Evolutionary conservation across 2,888 invertebrate species (phyloP).

Genomic region (Andrena bicolor): DNA sequence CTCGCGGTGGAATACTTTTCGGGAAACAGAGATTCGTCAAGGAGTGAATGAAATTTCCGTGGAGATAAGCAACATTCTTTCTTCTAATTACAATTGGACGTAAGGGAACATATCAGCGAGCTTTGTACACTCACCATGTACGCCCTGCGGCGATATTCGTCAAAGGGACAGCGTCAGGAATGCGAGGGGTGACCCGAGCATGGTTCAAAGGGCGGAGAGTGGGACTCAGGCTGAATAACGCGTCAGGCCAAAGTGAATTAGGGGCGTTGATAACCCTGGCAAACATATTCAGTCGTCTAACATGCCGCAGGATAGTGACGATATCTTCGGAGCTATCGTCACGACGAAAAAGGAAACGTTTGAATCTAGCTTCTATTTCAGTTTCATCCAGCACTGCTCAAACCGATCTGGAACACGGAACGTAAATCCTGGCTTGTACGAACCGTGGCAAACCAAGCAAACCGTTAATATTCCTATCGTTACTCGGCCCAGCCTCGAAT

Average conservation of each 20-base stretch:
- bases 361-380: not conserved
- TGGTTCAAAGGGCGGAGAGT: not conserved
- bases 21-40: not conserved
- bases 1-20: not conserved
- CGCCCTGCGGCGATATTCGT: conserved; percentile 12
- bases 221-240: conserved; percentile 65
- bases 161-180: conserved; percentile 30
- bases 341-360: not conserved
- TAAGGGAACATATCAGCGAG: not conserved
- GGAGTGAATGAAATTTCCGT: not conserved
- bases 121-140: conserved; percentile 3
- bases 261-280: conserved; percentile 73
- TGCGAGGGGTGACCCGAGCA: not conserved
- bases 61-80: not conserved
- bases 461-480: no score
- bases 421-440: no score
- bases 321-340: conserved; percentile 23
- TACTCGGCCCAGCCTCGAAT: not conserved
- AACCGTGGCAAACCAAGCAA: no score
- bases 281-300: conserved; percentile 73
- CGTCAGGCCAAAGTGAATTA: conserved; percentile 76
- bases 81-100: conserved; percentile 8
- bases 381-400: no score
- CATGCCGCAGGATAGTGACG: not conserved
- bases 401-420: no score